phyloP scores from a whole-genome alignment of 1,140 invertebrate species.

The Pantala flavescens region DNA sequence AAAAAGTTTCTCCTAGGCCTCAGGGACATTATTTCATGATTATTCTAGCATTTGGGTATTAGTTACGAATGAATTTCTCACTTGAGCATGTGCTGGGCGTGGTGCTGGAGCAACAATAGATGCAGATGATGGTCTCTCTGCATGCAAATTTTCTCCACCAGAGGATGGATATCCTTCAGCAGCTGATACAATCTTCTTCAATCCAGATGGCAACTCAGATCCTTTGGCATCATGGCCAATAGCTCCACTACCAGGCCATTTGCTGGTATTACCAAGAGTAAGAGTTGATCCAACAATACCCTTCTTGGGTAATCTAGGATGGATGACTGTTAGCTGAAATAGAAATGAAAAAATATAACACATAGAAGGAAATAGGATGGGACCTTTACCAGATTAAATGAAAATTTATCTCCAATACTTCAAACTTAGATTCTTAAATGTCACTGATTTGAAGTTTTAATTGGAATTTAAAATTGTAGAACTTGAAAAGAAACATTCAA shows the following conservation, averaged over 20 bases:
- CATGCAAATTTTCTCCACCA: background rate
- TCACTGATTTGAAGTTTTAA: no score
- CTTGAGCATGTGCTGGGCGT: slow-evolving; percentile 46
- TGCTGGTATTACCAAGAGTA: slow-evolving; percentile 16
- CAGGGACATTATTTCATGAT: no score
- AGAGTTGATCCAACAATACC: slow-evolving; percentile 18
- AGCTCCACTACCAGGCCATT: slow-evolving; percentile 19
- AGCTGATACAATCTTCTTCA: slow-evolving; percentile 10
- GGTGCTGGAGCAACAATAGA: slow-evolving; percentile 19
- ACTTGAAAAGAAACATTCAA: no score
- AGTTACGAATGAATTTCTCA: slow-evolving; percentile 27
- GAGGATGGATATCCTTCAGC: slow-evolving; percentile 4
- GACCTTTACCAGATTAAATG: background rate
- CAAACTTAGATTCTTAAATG: background rate
- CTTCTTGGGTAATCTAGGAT: slow-evolving; percentile 48
- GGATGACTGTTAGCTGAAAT: slow-evolving; percentile 63
- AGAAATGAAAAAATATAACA: background rate
- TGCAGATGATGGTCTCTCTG: background rate
- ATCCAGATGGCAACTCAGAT: slow-evolving; percentile 15
- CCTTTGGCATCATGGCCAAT: slow-evolving; percentile 23
- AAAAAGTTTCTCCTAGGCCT: no score
- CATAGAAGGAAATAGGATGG: background rate
- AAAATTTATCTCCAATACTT: background rate
- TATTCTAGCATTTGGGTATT: no score
- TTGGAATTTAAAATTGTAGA: no score